Percentiles rank a stretch among this genome's conserved stretches.
These are phyloP conservation scores for Cenopis cana DNA, from an alignment of 2,888 invertebrate species.

Conservation along the genomic window DNA sequence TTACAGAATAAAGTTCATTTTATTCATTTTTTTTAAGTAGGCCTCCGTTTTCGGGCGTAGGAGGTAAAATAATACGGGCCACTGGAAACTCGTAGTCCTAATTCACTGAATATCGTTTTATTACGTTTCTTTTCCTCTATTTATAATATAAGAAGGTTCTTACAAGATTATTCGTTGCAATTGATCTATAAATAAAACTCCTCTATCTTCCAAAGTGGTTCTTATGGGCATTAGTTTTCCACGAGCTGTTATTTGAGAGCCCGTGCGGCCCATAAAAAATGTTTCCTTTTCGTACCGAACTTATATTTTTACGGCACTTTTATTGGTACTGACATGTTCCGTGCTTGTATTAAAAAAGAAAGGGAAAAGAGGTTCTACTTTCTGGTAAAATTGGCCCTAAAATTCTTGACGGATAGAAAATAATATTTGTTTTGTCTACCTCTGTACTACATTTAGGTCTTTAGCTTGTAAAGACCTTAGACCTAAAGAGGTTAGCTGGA, in stretches of 20 bases:
- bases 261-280: background rate
- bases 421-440: too few relatives aligned
- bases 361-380: background rate
- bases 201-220: background rate
- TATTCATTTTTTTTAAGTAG: too few relatives aligned
- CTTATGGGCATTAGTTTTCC: background rate
- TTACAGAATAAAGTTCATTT: too few relatives aligned
- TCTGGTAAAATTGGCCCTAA: background rate
- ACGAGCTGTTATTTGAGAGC: background rate
- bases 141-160: too few relatives aligned
- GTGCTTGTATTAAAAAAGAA: background rate
- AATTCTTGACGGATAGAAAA: background rate
- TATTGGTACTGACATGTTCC: background rate
- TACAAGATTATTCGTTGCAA: background rate
- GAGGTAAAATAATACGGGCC: too few relatives aligned
- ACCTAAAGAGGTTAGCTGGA: too few relatives aligned
- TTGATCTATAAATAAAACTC: background rate
- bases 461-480: too few relatives aligned
- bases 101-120: background rate
- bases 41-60: too few relatives aligned
- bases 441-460: too few relatives aligned
- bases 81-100: too few relatives aligned
- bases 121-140: background rate
- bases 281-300: background rate
- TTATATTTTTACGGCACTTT: conserved; percentile 3